phyloP scores from a whole-genome alignment of 2,888 invertebrate genomes.

The Drosophila cracens region DNA sequence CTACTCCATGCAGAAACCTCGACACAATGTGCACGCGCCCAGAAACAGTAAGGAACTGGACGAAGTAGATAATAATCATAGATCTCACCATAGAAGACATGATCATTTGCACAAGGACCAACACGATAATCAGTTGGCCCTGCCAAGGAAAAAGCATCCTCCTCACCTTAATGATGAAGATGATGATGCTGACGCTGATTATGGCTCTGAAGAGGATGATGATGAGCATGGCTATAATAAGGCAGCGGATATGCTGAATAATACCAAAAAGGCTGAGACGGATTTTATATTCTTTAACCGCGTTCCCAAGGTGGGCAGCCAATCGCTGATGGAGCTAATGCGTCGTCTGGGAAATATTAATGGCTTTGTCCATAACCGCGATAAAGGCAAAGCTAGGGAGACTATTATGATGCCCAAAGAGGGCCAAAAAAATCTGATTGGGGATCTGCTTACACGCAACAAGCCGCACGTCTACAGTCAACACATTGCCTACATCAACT shows the following conservation, averaged over 20 bases:
- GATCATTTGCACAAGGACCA: conserved; percentile 48
- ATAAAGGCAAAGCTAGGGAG: conserved; percentile 92
- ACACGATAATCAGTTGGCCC: conserved; percentile 58
- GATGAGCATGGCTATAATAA: conserved; percentile 44
- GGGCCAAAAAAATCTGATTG: conserved; percentile 90
- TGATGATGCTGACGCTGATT: conserved; percentile 17
- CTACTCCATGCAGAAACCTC: conserved; percentile 55
- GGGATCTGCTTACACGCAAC: conserved; percentile 88
- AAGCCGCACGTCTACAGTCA: conserved; percentile 94
- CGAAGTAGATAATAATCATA: conserved; percentile 30
- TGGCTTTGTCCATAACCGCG: conserved; percentile 86
- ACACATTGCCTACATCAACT: conserved; percentile 95
- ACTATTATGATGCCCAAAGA: conserved; percentile 91
- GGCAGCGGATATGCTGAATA: conserved; percentile 76
- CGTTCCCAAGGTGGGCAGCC: conserved; percentile 95
- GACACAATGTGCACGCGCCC: conserved; percentile 58
- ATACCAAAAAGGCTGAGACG: conserved; percentile 84
- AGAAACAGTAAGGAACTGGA: conserved; percentile 26
- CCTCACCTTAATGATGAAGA: not conserved
- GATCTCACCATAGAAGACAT: conserved; percentile 30
- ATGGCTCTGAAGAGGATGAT: conserved; percentile 33
- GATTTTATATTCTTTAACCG: conserved; percentile 94
- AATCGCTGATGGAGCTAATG: conserved; percentile 94
- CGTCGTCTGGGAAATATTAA: conserved; percentile 86
- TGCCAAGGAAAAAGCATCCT: conserved; percentile 29